These are phyloP conservation scores for Arizona elegans DNA, from an alignment of 2,113 vertebrate genomes.

Conservation along the genomic window DNA sequence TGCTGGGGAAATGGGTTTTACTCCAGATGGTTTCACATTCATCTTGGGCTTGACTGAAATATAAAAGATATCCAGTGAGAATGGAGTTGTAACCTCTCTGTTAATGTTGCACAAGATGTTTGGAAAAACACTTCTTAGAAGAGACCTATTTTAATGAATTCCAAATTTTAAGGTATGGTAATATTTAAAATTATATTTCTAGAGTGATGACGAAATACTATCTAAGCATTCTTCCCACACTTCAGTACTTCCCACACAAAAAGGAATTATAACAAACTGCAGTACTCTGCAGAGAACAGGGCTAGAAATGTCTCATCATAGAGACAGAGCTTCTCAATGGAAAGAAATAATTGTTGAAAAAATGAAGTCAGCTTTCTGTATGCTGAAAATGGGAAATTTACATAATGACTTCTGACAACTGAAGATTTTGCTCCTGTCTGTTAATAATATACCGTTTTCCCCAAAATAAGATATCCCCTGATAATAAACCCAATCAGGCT, in stretches of 20 bases:
- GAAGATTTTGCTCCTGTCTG: not conserved
- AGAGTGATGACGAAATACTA: not conserved
- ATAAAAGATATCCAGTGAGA: not conserved
- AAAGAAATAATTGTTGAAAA: not conserved
- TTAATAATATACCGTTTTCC: not conserved
- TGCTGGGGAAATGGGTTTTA: conserved; percentile 70
- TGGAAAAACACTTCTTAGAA: not conserved
- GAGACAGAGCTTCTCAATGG: not conserved
- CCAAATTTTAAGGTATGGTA: not conserved
- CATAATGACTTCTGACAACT: not conserved
- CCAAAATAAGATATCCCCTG: too few species aligned
- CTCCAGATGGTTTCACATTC: conserved; percentile 82
- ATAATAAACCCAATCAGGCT: too few species aligned
- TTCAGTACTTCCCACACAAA: not conserved
- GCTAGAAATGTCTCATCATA: not conserved
- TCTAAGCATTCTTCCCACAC: not conserved
- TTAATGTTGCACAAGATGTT: not conserved
- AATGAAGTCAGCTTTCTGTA: not conserved
- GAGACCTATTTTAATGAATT: not conserved
- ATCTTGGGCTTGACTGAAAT: conserved; percentile 80
- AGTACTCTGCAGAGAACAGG: not conserved
- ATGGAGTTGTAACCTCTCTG: not conserved
- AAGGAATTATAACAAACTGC: not conserved
- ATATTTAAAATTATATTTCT: not conserved
- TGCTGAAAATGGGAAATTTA: not conserved